These are phyloP conservation scores for Microtus pennsylvanicus DNA, from an alignment of 2,113 vertebrate genomes.

Conservation along the genomic window DNA sequence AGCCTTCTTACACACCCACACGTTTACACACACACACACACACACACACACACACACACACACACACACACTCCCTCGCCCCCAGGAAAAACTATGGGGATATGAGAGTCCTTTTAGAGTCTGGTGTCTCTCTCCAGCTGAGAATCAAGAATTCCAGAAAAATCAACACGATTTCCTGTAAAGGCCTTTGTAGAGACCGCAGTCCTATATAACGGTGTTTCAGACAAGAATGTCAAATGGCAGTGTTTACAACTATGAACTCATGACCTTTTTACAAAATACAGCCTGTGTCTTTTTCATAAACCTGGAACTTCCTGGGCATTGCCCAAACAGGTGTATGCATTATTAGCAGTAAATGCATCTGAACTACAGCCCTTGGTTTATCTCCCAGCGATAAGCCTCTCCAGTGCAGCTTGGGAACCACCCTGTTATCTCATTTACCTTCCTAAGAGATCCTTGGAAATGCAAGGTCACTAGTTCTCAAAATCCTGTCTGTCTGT, in stretches of 20 bases:
- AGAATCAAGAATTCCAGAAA: neutral
- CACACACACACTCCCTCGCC: neutral
- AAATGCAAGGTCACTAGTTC: neutral
- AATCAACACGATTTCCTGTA: neutral
- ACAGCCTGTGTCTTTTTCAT: neutral
- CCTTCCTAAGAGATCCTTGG: neutral
- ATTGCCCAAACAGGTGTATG: neutral
- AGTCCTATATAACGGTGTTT: neutral
- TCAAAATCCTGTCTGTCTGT: neutral
- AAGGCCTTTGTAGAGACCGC: neutral
- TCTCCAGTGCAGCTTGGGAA: neutral
- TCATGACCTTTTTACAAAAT: neutral
- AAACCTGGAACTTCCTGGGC: neutral
- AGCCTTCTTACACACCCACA: too few species aligned
- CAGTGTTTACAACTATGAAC: neutral
- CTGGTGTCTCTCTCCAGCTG: neutral
- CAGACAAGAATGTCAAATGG: neutral
- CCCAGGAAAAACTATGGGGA: neutral
- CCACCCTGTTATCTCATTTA: neutral
- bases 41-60: too few species aligned
- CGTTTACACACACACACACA: too few species aligned
- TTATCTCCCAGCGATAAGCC: neutral
- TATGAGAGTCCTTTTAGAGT: neutral
- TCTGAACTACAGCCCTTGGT: neutral
- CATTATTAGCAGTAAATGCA: neutral